These are phyloP conservation scores for Erethizon dorsatum DNA, from an alignment of 2,797 vertebrate species.

Conservation along the genomic window DNA sequence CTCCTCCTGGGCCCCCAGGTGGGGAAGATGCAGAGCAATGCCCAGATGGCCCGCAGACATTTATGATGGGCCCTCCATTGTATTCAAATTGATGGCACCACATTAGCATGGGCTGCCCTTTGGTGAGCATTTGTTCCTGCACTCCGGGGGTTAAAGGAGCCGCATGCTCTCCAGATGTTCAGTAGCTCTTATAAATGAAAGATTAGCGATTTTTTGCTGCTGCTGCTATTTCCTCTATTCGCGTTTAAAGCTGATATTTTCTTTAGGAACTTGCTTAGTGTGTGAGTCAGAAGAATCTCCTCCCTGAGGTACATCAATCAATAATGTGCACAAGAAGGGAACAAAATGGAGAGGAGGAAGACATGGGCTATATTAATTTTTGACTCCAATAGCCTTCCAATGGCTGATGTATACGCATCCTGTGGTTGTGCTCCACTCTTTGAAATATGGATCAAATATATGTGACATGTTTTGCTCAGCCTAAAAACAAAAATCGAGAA, in stretches of 20 bases:
- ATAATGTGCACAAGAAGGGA: conserved; percentile 87
- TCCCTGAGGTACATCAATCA: conserved; percentile 92
- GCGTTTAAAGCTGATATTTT: conserved; percentile 90
- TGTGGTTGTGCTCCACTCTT: conserved; percentile 77
- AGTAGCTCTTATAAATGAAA: conserved; percentile 90
- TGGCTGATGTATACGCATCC: conserved; percentile 80
- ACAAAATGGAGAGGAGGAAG: conserved; percentile 85
- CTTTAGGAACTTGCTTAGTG: conserved; percentile 89
- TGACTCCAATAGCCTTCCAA: conserved; percentile 84
- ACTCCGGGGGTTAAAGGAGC: conserved; percentile 89
- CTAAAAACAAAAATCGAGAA: conserved; percentile 79
- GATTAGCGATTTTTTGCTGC: conserved; percentile 89
- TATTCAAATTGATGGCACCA: conserved; percentile 89
- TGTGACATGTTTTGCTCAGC: conserved; percentile 77
- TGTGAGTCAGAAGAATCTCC: conserved; percentile 90
- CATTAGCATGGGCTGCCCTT: conserved; percentile 90
- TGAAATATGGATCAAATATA: conserved; percentile 83
- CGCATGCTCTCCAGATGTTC: conserved; percentile 91
- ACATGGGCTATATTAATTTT: conserved; percentile 87
- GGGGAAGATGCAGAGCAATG: conserved; percentile 83
- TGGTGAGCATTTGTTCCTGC: conserved; percentile 90
- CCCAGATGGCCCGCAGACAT: conserved; percentile 87
- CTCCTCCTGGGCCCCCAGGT: not conserved
- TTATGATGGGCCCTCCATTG: conserved; percentile 87
- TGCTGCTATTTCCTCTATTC: conserved; percentile 88